Evolutionary conservation across 2,888 invertebrate species (phyloP).

Genomic region (Drosophila barbarae): DNA sequence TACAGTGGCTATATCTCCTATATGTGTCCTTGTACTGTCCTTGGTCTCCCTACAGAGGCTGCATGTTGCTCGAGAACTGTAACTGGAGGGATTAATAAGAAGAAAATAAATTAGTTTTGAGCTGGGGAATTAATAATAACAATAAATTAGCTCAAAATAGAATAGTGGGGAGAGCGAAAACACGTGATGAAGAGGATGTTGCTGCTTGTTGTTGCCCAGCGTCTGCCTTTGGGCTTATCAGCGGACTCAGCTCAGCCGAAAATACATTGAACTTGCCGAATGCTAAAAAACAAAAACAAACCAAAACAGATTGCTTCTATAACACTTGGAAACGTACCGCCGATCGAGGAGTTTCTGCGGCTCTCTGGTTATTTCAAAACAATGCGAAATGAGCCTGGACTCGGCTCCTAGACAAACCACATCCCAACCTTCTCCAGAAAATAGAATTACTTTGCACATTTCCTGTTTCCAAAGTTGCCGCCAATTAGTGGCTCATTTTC

Average conservation of each 20-base stretch:
- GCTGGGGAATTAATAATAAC: not conserved
- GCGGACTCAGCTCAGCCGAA: conserved; percentile 6
- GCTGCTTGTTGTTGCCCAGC: conserved; percentile 1
- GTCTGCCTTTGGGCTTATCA: conserved; percentile 27
- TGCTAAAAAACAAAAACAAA: not conserved
- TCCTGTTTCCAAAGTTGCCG: too few relatives aligned
- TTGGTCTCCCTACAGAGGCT: not conserved
- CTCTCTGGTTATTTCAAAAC: not conserved
- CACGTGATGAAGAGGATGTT: conserved; percentile 38
- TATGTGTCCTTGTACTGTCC: not conserved
- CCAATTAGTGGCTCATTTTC: conserved; percentile 2
- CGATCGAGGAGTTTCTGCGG: not conserved
- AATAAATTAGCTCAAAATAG: not conserved
- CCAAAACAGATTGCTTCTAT: conserved; percentile 7
- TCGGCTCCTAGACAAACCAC: too few relatives aligned
- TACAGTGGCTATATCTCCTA: not conserved
- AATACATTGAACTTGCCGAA: conserved; percentile 35
- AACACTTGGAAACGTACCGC: not conserved
- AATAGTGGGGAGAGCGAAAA: not conserved
- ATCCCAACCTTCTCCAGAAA: too few relatives aligned
- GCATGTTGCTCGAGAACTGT: conserved; percentile 29
- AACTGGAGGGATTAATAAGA: not conserved
- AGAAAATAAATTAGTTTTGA: not conserved
- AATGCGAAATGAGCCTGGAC: not conserved
- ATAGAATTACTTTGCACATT: too few relatives aligned